Evolutionary conservation across 2,888 invertebrate species (phyloP).

Genomic region (Creontiades dilutus): DNA sequence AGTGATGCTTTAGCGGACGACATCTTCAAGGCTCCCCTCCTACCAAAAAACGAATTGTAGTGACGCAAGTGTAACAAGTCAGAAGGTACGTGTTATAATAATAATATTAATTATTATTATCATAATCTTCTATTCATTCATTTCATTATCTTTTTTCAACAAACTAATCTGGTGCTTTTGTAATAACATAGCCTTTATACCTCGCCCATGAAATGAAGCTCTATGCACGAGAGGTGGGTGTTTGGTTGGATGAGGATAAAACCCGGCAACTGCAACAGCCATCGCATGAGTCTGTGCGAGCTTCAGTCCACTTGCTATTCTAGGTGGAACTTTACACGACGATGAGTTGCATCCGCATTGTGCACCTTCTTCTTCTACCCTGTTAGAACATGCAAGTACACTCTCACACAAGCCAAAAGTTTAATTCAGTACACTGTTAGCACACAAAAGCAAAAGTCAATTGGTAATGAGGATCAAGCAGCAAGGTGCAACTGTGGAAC

Average conservation of each 20-base stretch:
- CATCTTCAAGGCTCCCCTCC: too few species aligned
- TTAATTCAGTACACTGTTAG: conserved; percentile 10
- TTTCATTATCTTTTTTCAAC: too few species aligned
- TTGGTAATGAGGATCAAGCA: background rate
- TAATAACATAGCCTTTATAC: conserved; percentile 78
- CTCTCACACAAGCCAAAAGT: conserved; percentile 59
- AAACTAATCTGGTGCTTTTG: background rate
- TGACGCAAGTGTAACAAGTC: too few species aligned
- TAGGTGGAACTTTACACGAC: conserved; percentile 77
- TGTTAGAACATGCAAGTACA: conserved; percentile 72
- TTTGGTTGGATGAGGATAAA: conserved; percentile 80
- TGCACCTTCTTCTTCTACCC: conserved; percentile 75
- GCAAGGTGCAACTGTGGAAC: conserved; percentile 17
- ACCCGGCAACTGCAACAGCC: conserved; percentile 85
- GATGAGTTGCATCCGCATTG: conserved; percentile 66
- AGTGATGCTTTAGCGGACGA: too few species aligned
- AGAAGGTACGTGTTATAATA: too few species aligned
- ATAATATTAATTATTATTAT: too few species aligned
- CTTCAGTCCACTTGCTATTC: conserved; percentile 85
- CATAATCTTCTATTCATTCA: too few species aligned
- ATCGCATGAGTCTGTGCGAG: conserved; percentile 86
- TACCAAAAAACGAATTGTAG: too few species aligned
- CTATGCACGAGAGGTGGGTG: conserved; percentile 79
- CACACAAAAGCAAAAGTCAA: background rate
- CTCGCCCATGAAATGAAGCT: conserved; percentile 85